Evolutionary conservation across 2,888 invertebrate genomes (phyloP), one percentile per base, ranked within the genome.

Genomic region (Notocelia uddmanniana): DNA sequence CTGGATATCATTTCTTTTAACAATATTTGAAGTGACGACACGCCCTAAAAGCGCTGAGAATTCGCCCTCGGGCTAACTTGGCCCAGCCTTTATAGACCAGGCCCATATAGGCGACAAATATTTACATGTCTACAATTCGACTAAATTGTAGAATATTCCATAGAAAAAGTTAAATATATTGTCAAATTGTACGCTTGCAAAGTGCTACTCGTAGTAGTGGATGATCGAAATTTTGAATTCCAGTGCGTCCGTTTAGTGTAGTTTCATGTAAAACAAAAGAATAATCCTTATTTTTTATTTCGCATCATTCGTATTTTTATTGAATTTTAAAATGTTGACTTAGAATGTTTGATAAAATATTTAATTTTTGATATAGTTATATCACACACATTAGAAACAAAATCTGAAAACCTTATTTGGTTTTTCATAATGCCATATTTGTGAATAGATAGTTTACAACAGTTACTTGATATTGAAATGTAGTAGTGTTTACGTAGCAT

Each of bases 361-460:
- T 41, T 10, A n/a, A 41, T 23, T 59, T 41, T 18, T 50, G 21
- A 62, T 50, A 31, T 48, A 45, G n/a, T n/a, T n/a, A n/a, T n/a
- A n/a, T n/a, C n/a, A n/a, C n/a, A n/a, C n/a, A n/a, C n/a, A n/a
- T 55, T 23, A 13, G 6, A 50, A 26, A 19, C 19, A 31, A 31
- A 62, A 41, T 13, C 21, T 21, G 41, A n/a, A n/a, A n/a, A n/a
- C 23, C 41, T 59, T 34, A 9, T 37, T 18, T 21, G 15, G 15
- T 41, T 59, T 15, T 19, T 59, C 21, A 31, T 31, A 63, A 50
- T 70, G 70, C 70, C 70, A 70, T 70, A 70, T 70, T 70, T 69
- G 57, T 70, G 52, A 23, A 70, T 64, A 59, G 64, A 34, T 64
- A 59, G 52, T 37, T 57, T 70, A 52, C 64, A 52, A 34, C 26